Percentiles rank a stretch among this genome's conserved stretches.
Evolutionary conservation across 1,140 invertebrate genomes (phyloP).

Genomic region (Zaprionus inermis): DNA sequence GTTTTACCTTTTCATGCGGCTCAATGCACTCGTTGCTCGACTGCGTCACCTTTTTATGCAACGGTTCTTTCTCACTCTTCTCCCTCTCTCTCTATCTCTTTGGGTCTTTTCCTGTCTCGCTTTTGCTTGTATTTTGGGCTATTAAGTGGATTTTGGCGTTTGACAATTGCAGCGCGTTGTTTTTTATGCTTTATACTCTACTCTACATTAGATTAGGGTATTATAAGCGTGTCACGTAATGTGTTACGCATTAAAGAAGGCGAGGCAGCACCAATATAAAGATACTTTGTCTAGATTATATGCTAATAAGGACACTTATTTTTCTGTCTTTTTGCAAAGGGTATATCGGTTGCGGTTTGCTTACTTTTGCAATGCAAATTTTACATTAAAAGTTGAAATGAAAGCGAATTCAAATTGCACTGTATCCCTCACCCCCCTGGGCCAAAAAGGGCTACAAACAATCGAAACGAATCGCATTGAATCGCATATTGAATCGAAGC

Average conservation of each 20-base stretch:
- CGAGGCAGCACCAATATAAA: background rate
- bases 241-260: background rate
- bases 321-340: background rate
- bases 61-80: background rate
- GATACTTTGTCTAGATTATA: background rate
- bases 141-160: conserved; percentile 45
- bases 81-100: background rate
- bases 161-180: conserved; percentile 33
- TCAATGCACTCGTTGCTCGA: conserved; percentile 31
- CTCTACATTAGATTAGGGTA: background rate
- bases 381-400: conserved; percentile 47
- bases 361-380: conserved; percentile 18
- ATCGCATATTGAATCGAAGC: conserved; percentile 10
- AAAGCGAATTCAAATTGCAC: conserved; percentile 62
- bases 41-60: conserved; percentile 48
- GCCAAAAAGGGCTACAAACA: conserved; percentile 28
- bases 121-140: conserved; percentile 35
- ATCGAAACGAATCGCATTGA: conserved; percentile 21
- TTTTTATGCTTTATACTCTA: background rate
- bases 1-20: conserved; percentile 44
- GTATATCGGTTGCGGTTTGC: conserved; percentile 3
- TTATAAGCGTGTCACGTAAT: conserved; percentile 2
- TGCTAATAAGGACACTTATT: background rate
- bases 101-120: background rate
- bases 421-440: conserved; percentile 4